Percentiles rank a stretch among this genome's conserved stretches.
These are phyloP conservation scores for Oxystoma pomonae DNA, from an alignment of 2,888 invertebrate species.

Conservation along the genomic window DNA sequence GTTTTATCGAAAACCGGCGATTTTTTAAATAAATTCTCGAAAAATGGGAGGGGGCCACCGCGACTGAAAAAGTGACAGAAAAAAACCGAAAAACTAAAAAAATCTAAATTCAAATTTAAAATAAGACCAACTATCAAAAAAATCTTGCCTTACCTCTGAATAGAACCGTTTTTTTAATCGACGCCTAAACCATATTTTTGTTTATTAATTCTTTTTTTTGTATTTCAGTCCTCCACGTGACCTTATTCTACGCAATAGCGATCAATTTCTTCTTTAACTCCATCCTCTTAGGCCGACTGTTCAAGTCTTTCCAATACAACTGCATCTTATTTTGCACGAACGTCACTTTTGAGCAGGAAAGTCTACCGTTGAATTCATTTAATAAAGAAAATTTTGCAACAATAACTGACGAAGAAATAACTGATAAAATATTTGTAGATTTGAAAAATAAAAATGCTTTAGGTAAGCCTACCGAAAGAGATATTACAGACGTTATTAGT, in stretches of 20 bases:
- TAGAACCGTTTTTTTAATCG: too few species aligned
- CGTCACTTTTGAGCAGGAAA: slow-evolving; percentile 15
- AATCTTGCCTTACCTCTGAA: too few species aligned
- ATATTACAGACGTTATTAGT: neutral
- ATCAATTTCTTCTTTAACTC: slow-evolving; percentile 29
- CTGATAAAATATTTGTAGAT: too few species aligned
- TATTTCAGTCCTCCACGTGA: slow-evolving; percentile 30
- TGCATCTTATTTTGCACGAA: slow-evolving; percentile 33
- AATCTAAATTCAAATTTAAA: too few species aligned
- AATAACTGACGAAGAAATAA: neutral
- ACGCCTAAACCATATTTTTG: too few species aligned
- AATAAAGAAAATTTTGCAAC: slow-evolving; percentile 4
- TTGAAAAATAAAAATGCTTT: too few species aligned
- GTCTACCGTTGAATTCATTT: slow-evolving; percentile 6
- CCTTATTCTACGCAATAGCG: slow-evolving; percentile 26
- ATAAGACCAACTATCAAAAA: too few species aligned
- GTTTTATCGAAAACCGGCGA: too few species aligned
- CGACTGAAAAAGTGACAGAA: too few species aligned
- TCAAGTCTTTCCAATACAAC: slow-evolving; percentile 32
- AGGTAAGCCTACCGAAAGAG: neutral
- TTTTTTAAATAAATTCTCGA: too few species aligned
- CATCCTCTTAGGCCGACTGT: slow-evolving; percentile 27
- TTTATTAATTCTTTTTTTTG: slow-evolving; percentile 10
- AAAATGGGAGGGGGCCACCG: too few species aligned
- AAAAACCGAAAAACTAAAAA: too few species aligned